Evolutionary conservation across 2,113 vertebrate species (phyloP), one percentile per base, ranked within the genome.

Genomic region (Myrmecophaga tridactyla): DNA sequence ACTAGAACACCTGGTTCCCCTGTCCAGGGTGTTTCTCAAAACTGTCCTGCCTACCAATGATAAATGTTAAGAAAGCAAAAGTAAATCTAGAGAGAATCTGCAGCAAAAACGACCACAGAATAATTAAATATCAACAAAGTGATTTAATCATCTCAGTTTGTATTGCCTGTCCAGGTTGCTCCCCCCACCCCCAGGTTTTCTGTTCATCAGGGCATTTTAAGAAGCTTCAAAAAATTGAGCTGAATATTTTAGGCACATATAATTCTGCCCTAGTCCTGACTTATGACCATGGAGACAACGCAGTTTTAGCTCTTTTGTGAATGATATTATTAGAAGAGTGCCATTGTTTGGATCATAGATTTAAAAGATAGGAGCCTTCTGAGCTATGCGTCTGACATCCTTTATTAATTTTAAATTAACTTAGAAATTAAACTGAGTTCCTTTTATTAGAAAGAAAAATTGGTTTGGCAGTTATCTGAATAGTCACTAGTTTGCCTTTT

Each of bases 341-440:
- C 29, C 56, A 62, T 63, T 91, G 80, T 85, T 95, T 86, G 60
- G 75, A 76, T 92, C 65, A 29, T 48, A 94, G 92, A 96, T 87
- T 87, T 81, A 89, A 67, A 96, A 92, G 51, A 84, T 76, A 76
- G 86, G 41, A 90, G 67, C 48, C 60, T 96, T 92, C 70, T 58
- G 84, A 94, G 78, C 83, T 70, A 82, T 80, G 86, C 88, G 62
- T 46, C 67, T 86, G 80, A 93, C 78, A 89, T 80, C 36, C 92
- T 92, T 96, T 94, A 95, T 96, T 96, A 96, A 94, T 97, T 95
- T 95, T 96, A 95, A 95, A 96, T 95, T 96, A 97, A 90, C 67
- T 70, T 93, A 77, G 84, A 96, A 92, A 94, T 96, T 94, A 96
- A 95, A 95, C 67, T 60, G 72, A 96, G 48, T 90, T 84, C 80